Conservation (phyloP, 2,797 vertebrate genomes). For the Phyllotis vaccarum region DNA sequence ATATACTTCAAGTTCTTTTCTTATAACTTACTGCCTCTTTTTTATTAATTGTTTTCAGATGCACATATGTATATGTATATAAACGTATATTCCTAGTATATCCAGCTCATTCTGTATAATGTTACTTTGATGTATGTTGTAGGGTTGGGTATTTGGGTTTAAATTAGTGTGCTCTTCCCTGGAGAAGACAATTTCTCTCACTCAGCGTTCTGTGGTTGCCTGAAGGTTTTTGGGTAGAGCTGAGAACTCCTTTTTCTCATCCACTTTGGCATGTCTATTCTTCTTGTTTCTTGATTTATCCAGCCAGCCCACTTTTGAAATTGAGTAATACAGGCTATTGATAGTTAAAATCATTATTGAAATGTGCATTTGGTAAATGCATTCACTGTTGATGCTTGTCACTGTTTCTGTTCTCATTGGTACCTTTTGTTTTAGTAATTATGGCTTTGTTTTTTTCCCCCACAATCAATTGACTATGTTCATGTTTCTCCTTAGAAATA, state of each 20-base stretch:
- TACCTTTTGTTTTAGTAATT: not conserved
- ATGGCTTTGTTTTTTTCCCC: not conserved
- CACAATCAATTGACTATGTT: too few species aligned
- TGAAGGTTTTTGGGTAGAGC: not conserved
- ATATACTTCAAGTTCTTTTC: not conserved
- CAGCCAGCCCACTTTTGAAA: not conserved
- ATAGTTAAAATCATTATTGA: not conserved
- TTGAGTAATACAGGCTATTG: not conserved
- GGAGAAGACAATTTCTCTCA: not conserved
- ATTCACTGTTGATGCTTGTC: not conserved
- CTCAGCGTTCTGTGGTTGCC: not conserved
- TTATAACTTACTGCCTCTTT: not conserved
- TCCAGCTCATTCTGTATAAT: not conserved
- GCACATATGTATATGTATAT: not conserved
- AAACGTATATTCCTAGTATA: not conserved
- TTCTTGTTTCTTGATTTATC: not conserved
- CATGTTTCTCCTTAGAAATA: too few species aligned
- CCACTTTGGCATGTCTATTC: not conserved
- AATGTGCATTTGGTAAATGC: not conserved
- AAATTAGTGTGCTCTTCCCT: not conserved
- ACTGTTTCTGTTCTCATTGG: not conserved
- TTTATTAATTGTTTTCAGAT: not conserved
- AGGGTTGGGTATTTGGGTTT: not conserved
- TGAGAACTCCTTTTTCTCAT: not conserved
- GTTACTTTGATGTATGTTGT: not conserved